Evolutionary conservation across 2,113 vertebrate genomes (phyloP).

Genomic region (Sinosuthora webbiana): DNA sequence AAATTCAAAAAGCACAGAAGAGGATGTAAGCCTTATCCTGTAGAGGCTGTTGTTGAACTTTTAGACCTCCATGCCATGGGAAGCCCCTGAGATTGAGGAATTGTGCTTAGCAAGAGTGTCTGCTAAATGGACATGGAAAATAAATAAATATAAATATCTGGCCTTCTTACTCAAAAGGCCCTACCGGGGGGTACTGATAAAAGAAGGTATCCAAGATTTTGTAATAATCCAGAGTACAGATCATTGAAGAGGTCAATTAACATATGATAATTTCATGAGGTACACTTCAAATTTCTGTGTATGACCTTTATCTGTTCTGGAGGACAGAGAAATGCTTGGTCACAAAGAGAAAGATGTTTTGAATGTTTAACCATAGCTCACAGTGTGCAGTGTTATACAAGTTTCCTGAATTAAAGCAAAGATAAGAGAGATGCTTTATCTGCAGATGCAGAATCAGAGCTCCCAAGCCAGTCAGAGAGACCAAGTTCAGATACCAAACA

Average conservation of each 20-base stretch:
- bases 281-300: neutral
- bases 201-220: neutral
- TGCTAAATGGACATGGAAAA: neutral
- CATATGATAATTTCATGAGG: neutral
- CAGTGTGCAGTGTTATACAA: neutral
- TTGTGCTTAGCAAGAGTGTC: neutral
- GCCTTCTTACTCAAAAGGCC: neutral
- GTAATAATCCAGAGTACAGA: neutral
- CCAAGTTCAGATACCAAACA: neutral
- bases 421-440: neutral
- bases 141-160: neutral
- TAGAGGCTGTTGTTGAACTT: neutral
- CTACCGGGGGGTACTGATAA: rapidly evolving
- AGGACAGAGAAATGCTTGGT: neutral
- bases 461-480: neutral
- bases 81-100: neutral
- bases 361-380: neutral
- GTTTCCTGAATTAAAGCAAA: neutral
- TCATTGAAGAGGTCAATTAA: neutral
- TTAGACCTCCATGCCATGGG: neutral
- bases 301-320: neutral
- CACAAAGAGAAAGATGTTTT: neutral
- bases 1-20: neutral
- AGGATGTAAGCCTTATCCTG: neutral
- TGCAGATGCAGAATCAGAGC: neutral